Base-by-base conservation (phyloP, 2,888 invertebrate species). In the Mimumesa dahlbomi region DNA sequence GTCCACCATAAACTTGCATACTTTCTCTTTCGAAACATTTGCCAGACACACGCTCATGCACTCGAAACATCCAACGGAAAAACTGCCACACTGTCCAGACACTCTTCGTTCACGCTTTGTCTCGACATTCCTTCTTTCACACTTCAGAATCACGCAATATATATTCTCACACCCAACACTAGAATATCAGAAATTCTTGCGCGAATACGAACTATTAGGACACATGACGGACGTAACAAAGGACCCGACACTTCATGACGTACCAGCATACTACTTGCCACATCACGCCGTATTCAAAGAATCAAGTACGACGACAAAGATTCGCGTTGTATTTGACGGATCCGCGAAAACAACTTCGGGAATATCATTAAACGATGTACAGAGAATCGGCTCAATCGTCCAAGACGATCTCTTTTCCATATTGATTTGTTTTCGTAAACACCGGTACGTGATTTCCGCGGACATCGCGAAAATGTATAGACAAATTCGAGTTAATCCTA, bases 381-480 rank as follows among this genome's bases (percentile, higher is more conserved):
- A 38, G 3, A 29, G 38, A 34, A 4, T 21, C 7, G 54, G 54
- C 1, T 34, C 43, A 0, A 21, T 14, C 0, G 16, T 54, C 2
- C 53, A 53, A 19, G 53, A 45, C 29, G 43, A 43, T 21, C 7
- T 54, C 2, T 21, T 43, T 6, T 40, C 42, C 1, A 16, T 53
- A 21, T 4, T 22, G 4, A 2, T 9, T 5, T 13, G 50, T 5
- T 16, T 50, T 5, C 21, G 38, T 1, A 22, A 3, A 13, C 38
- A 50, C 14, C 1, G 9, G 11, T 48, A 31, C 34, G 48, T 19
- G 3, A 2, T 46, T 0, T 19, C 22, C 1, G 25, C 29, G 9
- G 46, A 46, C 16, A 46, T 46, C 0, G 14, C 25, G 2, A 48
- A 48, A 31, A 48, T 48, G 34, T 48, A 31, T 4, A 11, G 31